A percentile compares a stretch with the other conserved stretches of the same genome.
phyloP scores from a whole-genome alignment of 2,113 vertebrate species.

The Rhinolophus sinicus region DNA sequence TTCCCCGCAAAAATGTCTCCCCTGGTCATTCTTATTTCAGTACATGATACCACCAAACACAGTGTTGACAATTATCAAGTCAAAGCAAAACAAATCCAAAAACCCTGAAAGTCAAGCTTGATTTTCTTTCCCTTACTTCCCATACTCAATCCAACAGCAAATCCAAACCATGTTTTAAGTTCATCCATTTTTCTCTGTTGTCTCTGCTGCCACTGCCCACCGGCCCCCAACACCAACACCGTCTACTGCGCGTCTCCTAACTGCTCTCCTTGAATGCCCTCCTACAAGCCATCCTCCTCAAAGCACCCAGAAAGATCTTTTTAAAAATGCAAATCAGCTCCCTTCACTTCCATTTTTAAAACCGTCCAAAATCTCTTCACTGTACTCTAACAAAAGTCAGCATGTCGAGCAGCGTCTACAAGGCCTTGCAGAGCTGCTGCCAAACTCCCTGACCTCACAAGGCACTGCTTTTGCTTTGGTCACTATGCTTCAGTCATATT shows the following conservation, averaged over 20 bases:
- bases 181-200: neutral
- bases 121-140: neutral
- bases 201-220: neutral
- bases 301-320: constrained; percentile 22
- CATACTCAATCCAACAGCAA: neutral
- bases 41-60: neutral
- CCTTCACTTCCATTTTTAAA: neutral
- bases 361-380: neutral
- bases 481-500: neutral
- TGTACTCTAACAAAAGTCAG: constrained; percentile 33
- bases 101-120: neutral
- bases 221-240: neutral
- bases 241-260: neutral
- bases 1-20: neutral
- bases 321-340: neutral
- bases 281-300: neutral
- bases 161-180: neutral
- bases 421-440: neutral
- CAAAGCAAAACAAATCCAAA: neutral
- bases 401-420: neutral
- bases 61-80: neutral
- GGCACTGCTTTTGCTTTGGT: neutral
- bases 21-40: neutral
- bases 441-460: neutral
- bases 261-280: neutral